Base-by-base conservation (phyloP, 2,113 vertebrate species). In the Hippocampus abdominalis region DNA sequence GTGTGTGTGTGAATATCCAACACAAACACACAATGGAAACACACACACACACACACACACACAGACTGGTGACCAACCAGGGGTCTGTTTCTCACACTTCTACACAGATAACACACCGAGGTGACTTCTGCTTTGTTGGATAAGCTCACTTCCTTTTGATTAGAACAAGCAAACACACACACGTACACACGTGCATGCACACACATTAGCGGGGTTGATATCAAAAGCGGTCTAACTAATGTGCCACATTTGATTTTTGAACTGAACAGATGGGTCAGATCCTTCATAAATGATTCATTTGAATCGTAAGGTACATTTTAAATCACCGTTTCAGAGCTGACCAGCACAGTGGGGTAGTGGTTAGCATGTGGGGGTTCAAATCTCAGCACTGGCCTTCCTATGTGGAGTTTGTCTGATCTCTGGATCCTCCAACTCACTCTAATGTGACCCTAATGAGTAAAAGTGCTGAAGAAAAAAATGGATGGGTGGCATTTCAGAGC, bases 71-170 rank as follows among this genome's bases (percentile, higher is more conserved):
- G 74, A 76, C 74, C 72, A 46, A 67, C 71, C 44, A 71, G 67
- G 80, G 79, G 75, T 81, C 21, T 3, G 69, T 81, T 85, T 87
- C 85, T 88, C 87, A 90, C 87, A 87, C 74, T 81, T 71, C 53
- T 60, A 62, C 56, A 63, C 72, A 79, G 86, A 88, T 90, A 88
- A 83, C 83, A 80, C 68, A 72, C 73, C 1, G 79, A 60, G 66
- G 63, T 77, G 76, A 86, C 77, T 72, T 77, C 70, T 76, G 83
- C 77, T 79, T 71, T 72, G 79, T 73, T 75, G 75, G 79, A 86
- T 81, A 76, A 80, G 56, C 80, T 81, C 69, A 70, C 79, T 88
- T 86, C 84, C 77, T 44, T 69, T 64, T 76, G 80, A 86, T 80
- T 82, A 68, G 74, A 13, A 21, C n/a, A 70, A 32, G 65, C 6